phyloP scores from a whole-genome alignment of 2,797 vertebrate genomes.

The Melopsittacus undulatus region DNA sequence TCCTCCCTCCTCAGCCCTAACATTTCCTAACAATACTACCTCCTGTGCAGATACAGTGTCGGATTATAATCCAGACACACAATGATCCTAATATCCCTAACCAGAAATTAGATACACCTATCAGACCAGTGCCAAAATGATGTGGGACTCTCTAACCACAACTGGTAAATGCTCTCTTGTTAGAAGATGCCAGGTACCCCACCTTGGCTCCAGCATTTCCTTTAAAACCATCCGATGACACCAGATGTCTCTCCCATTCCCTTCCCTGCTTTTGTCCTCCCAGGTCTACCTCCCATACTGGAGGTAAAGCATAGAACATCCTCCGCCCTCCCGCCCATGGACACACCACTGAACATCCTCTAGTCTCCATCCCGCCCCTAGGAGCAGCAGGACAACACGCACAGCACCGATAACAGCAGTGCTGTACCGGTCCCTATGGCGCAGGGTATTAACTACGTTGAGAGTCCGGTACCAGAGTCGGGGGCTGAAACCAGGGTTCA shows the following conservation, averaged over 20 bases:
- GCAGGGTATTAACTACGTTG: neutral
- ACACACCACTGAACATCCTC: neutral
- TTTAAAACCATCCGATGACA: slow-evolving; percentile 6
- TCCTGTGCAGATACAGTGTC: slow-evolving; percentile 23
- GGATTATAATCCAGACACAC: slow-evolving; percentile 26
- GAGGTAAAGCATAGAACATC: neutral
- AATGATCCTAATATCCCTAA: neutral
- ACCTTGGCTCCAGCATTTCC: neutral
- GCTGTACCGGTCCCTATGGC: accelerated
- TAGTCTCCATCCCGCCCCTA: neutral
- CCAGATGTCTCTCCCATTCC: neutral
- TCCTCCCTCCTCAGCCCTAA: neutral
- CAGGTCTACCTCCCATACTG: neutral
- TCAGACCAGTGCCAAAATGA: neutral
- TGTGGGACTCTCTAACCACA: neutral
- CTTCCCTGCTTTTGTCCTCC: neutral
- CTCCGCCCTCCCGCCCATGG: neutral
- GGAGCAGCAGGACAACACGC: slow-evolving; percentile 30
- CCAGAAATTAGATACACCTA: slow-evolving; percentile 37
- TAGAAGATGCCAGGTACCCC: neutral
- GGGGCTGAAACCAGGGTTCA: neutral
- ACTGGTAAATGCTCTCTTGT: neutral
- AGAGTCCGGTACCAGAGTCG: neutral
- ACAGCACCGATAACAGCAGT: neutral
- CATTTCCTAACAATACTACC: slow-evolving; percentile 9